A percentile compares a stretch with the other conserved stretches of the same genome.
These are phyloP conservation scores for Tiaroga cobitis DNA, from an alignment of 2,797 vertebrate species.

Conservation along the genomic window DNA sequence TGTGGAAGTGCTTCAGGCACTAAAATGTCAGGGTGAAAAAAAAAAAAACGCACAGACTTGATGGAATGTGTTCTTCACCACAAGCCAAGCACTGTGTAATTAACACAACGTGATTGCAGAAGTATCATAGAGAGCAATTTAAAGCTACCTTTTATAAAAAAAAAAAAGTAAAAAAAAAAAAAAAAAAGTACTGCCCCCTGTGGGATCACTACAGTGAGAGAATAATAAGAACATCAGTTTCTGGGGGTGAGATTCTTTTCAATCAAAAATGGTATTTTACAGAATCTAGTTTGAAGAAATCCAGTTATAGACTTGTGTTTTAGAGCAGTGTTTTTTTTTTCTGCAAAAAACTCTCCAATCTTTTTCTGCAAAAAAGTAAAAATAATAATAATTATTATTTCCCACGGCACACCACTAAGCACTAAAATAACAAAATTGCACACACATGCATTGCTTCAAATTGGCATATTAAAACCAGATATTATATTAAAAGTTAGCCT, in stretches of 20 bases:
- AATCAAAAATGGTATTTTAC: conserved; percentile 26
- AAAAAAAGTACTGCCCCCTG: conserved; percentile 42
- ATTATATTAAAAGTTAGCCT: too few relatives aligned
- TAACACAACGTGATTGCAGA: conserved; percentile 64
- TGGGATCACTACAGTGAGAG: conserved; percentile 45
- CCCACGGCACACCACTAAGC: too few relatives aligned
- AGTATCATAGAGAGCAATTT: conserved; percentile 62
- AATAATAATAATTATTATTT: too few relatives aligned
- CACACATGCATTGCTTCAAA: too few relatives aligned
- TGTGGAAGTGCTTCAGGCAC: conserved; percentile 63
- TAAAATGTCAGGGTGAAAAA: conserved; percentile 61
- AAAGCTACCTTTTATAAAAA: too few relatives aligned
- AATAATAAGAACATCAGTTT: conserved; percentile 46
- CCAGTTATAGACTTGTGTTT: neutral
- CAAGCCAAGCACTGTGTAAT: conserved; percentile 62
- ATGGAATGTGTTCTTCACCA: conserved; percentile 61
- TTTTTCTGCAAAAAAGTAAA: too few relatives aligned
- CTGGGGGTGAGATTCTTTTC: conserved; percentile 10
- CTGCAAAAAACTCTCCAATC: too few relatives aligned
- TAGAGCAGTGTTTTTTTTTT: too few relatives aligned
- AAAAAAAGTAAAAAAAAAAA: too few relatives aligned
- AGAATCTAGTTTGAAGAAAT: conserved; percentile 12
- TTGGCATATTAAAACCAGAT: too few relatives aligned
- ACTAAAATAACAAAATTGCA: too few relatives aligned
- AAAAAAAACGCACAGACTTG: conserved; percentile 56